Conservation (phyloP, 2,797 vertebrate species). For the Crocodylus rhombifer region DNA sequence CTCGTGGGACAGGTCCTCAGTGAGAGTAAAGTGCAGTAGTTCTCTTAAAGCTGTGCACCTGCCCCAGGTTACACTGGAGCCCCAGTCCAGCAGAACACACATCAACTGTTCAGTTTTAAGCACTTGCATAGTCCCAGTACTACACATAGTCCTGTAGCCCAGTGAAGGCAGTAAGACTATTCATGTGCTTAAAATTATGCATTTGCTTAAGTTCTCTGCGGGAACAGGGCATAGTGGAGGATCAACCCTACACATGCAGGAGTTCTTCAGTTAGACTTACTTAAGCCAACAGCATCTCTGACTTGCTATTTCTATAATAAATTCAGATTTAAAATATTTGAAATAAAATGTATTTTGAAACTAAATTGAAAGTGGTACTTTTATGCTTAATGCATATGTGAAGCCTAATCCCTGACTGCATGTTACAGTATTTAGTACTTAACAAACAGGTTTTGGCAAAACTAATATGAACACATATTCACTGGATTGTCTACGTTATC, state of each 20-base stretch:
- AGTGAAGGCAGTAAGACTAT: not conserved
- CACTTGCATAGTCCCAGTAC: not conserved
- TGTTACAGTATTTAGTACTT: constrained; percentile 59
- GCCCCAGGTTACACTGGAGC: not conserved
- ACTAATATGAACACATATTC: constrained; percentile 54
- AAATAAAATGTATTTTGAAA: constrained; percentile 40
- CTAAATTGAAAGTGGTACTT: constrained; percentile 32
- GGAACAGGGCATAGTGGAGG: constrained; percentile 29
- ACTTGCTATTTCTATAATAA: constrained; percentile 10
- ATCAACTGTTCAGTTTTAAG: not conserved
- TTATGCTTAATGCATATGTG: constrained; percentile 38
- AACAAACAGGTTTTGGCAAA: constrained; percentile 55
- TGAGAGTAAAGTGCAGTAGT: not conserved
- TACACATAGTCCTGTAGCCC: too few species aligned
- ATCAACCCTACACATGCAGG: not conserved
- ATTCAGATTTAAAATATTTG: constrained; percentile 48
- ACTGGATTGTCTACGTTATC: constrained; percentile 66
- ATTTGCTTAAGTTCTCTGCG: constrained; percentile 46
- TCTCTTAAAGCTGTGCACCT: not conserved
- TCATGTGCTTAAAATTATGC: not conserved
- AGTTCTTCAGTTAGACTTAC: constrained; percentile 32
- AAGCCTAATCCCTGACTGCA: constrained; percentile 42
- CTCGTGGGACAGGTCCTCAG: not conserved
- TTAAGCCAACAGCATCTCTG: constrained; percentile 29
- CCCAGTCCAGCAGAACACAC: not conserved